Conservation (phyloP, 2,113 vertebrate genomes). For the Poeciliopsis turrubarensis region DNA sequence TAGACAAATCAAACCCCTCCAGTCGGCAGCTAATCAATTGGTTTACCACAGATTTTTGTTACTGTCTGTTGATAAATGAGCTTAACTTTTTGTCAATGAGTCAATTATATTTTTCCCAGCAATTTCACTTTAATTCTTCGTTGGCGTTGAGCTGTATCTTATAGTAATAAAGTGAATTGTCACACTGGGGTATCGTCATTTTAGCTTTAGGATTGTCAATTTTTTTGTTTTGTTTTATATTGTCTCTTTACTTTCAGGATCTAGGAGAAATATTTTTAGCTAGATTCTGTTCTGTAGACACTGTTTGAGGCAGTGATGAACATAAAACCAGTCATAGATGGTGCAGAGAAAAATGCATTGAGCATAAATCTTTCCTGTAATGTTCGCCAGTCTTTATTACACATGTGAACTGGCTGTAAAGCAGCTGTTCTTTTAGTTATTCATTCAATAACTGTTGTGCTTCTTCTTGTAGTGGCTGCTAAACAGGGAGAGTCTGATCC, state of each 20-base stretch:
- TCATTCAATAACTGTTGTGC: neutral
- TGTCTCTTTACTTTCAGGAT: neutral
- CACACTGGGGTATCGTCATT: neutral
- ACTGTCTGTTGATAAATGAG: too few species aligned
- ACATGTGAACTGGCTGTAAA: neutral
- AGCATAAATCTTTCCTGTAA: neutral
- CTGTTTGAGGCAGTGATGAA: neutral
- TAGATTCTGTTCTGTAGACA: neutral
- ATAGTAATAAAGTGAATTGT: neutral
- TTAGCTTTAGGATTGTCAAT: neutral
- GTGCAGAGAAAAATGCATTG: too few species aligned
- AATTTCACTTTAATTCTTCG: too few species aligned
- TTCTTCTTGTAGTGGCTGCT: conserved; percentile 87
- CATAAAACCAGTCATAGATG: neutral
- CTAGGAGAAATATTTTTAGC: too few species aligned
- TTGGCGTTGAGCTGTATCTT: neutral
- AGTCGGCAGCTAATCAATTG: too few species aligned
- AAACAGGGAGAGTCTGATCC: conserved; percentile 99
- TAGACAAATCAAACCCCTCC: too few species aligned
- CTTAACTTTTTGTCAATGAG: too few species aligned
- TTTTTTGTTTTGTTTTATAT: neutral
- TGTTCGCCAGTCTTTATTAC: neutral
- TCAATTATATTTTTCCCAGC: too few species aligned
- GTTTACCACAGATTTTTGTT: too few species aligned
- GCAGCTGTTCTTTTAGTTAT: too few species aligned